Base-by-base conservation (phyloP, 1,140 invertebrate species). In the Drosophila tsacasi region DNA sequence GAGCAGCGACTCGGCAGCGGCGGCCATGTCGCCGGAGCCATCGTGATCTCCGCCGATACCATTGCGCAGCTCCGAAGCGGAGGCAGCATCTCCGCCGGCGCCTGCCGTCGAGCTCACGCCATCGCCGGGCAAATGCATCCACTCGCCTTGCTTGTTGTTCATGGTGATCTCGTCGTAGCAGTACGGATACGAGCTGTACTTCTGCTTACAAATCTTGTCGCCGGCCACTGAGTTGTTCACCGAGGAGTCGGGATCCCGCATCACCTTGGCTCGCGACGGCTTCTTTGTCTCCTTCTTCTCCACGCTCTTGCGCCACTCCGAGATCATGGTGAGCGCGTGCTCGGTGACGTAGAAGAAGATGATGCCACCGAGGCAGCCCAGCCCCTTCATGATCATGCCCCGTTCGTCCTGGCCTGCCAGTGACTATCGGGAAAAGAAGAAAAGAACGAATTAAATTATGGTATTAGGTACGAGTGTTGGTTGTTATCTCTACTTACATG, bases 341-440 rank as follows among this genome's bases (percentile, higher is more conserved):
- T 98, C 97, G 12, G 96, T 97, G 61, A 97, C 95, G 92, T 98
- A 98, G 93, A 98, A 98, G 89, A 98, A 95, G 3, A 97, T 96
- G n/a, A 98, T 94, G 19, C 97, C 97, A 25, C 96, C 79, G 94
- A 98, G 95, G 12, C 97, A 97, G 1, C 96, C 95, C 19, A 98
- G 92, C 9, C 97, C 97, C 92, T 97, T 97, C 95, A 96, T 97
- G 92, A 98, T 96, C 72, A 96, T 96, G 89, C 91, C 94, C 76
- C 73, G 90, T 74, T 89, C 90, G 47, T 74, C 77, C 76, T 80
- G 83, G 23, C 83, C 83, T 32, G 91, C 86, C 47, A 92, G 54
- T 13, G 91, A 87, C 91, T 92, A 35, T 60, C 10, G 54, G 15
- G 0, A 47, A 39, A 37, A 19, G 15, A 57, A 13, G 0, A 47